A percentile compares a stretch with the other conserved stretches of the same genome.
Evolutionary conservation across 2,888 invertebrate genomes (phyloP).

Genomic region (Nematopogon swammerdamellus): DNA sequence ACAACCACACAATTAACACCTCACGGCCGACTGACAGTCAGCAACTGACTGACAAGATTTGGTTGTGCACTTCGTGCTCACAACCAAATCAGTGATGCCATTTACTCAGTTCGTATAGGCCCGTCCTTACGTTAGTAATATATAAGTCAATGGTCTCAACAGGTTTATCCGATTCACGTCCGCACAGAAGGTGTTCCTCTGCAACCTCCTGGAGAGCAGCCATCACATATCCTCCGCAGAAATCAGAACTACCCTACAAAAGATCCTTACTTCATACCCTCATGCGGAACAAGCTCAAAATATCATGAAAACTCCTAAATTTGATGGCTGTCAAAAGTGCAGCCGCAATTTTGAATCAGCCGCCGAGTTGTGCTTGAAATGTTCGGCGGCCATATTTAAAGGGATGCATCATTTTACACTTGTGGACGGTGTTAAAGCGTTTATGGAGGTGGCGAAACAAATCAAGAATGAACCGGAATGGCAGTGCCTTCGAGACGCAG

Average conservation of each 20-base stretch:
- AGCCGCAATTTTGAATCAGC: constrained; percentile 24
- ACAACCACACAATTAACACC: too few species aligned
- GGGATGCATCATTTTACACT: constrained; percentile 29
- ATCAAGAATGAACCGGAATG: constrained; percentile 36
- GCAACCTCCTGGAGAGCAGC: constrained; percentile 35
- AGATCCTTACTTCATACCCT: constrained; percentile 36
- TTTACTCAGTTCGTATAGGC: too few species aligned
- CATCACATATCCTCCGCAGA: constrained; percentile 28
- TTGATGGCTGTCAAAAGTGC: constrained; percentile 23
- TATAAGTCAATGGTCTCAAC: too few species aligned
- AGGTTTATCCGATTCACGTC: constrained; percentile 31
- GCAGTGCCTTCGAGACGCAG: constrained; percentile 33
- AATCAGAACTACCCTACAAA: constrained; percentile 32
- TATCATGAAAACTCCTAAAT: constrained; percentile 13
- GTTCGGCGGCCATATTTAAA: constrained; percentile 33
- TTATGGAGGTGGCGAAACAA: constrained; percentile 29
- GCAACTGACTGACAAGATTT: too few species aligned
- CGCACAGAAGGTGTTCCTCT: constrained; percentile 36
- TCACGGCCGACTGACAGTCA: too few species aligned
- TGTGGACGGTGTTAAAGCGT: constrained; percentile 38
- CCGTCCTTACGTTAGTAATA: too few species aligned
- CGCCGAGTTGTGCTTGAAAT: constrained; percentile 33
- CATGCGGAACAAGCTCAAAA: constrained; percentile 25
- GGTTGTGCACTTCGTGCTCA: too few species aligned
- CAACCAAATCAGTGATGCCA: too few species aligned